phyloP scores from a whole-genome alignment of 2,888 invertebrate species.

The Rhopalosiphum nymphaeae region DNA sequence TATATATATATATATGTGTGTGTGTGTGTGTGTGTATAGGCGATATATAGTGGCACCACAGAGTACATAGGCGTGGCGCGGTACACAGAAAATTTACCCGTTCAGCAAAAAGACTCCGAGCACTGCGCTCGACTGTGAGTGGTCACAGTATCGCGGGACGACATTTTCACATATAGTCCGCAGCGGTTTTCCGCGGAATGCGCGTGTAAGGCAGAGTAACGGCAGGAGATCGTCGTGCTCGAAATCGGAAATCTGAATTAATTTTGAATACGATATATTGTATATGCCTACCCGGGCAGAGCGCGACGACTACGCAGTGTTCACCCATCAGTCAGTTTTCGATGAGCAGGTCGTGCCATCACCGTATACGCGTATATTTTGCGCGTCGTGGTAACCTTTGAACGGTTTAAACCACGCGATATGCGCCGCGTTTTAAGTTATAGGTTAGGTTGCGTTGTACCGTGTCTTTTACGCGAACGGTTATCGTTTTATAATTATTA shows the following conservation, averaged over 20 bases:
- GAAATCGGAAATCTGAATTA: not conserved
- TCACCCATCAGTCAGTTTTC: not conserved
- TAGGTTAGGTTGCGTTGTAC: not conserved
- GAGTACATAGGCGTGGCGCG: not conserved
- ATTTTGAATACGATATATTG: too few relatives aligned
- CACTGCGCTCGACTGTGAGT: not conserved
- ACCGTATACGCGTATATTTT: too few relatives aligned
- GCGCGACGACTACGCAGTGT: too few relatives aligned
- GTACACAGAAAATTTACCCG: not conserved
- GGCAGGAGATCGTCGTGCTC: not conserved
- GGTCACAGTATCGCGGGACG: not conserved
- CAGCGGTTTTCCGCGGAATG: not conserved
- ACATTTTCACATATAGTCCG: not conserved
- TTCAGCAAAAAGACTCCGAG: not conserved
- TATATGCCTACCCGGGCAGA: too few relatives aligned
- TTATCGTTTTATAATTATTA: not conserved
- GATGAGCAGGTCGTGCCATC: not conserved
- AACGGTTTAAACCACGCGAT: not conserved
- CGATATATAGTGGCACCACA: not conserved
- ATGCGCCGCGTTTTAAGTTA: not conserved
- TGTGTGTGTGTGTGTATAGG: not conserved
- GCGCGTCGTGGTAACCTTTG: not conserved
- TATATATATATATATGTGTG: not conserved
- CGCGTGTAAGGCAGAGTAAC: not conserved
- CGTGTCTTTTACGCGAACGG: not conserved